A percentile compares a stretch with the other conserved stretches of the same genome.
Evolutionary conservation across 2,888 invertebrate genomes (phyloP).

Genomic region (Nycteola revayana): DNA sequence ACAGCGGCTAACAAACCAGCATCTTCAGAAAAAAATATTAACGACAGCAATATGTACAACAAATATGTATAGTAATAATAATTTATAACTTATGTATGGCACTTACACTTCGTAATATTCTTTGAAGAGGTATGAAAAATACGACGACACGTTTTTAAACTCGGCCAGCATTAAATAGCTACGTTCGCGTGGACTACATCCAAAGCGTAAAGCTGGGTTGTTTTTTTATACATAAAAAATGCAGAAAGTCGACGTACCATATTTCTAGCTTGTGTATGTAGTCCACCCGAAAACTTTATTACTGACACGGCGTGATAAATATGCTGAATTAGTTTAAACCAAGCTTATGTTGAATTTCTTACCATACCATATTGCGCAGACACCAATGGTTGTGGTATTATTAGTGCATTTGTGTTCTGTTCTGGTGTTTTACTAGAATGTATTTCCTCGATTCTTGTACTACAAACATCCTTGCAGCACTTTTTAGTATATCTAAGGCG

Average conservation of each 20-base stretch:
- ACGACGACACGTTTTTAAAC: constrained; percentile 24
- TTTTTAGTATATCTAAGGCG: no score
- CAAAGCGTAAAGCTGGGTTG: constrained; percentile 30
- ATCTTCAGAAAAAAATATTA: constrained; percentile 11
- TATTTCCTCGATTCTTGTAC: no score
- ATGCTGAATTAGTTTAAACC: constrained; percentile 26
- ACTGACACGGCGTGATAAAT: constrained; percentile 29
- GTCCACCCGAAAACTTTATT: constrained; percentile 34
- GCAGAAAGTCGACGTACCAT: constrained; percentile 25
- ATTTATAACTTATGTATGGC: constrained; percentile 15
- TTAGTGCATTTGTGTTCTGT: no score
- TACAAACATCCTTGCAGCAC: no score
- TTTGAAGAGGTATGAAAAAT: constrained; percentile 14
- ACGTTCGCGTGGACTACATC: constrained; percentile 26
- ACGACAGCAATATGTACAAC: constrained; percentile 7
- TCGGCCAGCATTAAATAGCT: constrained; percentile 29
- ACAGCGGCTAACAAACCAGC: constrained; percentile 11
- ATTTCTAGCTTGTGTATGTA: constrained; percentile 27
- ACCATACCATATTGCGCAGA: no score
- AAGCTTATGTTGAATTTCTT: no score
- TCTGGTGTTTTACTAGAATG: no score
- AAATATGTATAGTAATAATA: background rate
- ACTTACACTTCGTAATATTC: constrained; percentile 17
- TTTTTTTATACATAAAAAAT: constrained; percentile 32
- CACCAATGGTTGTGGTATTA: no score